Percentiles rank a stretch among this genome's conserved stretches.
Evolutionary conservation across 2,797 vertebrate genomes (phyloP).

Genomic region (Catamblyrhynchus diadema): DNA sequence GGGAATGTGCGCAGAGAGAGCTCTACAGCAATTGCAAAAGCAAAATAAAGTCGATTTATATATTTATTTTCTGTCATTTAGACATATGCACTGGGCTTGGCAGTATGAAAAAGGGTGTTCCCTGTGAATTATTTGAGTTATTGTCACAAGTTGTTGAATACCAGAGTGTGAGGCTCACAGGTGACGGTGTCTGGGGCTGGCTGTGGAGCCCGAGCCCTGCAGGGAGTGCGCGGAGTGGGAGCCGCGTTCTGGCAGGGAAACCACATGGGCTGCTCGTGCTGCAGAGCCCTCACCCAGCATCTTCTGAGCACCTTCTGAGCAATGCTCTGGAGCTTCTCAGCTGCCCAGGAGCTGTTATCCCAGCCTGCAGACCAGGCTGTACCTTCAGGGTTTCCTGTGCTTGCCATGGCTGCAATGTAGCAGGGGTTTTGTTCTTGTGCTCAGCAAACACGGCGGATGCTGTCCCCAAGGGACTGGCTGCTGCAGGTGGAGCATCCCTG

Average conservation of each 20-base stretch:
- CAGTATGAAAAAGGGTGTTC: not conserved
- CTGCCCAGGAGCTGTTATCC: not conserved
- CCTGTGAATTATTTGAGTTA: not conserved
- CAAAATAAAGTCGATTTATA: not conserved
- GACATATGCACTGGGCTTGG: not conserved
- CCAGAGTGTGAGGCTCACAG: not conserved
- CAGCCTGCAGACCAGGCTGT: not conserved
- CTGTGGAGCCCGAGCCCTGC: not conserved
- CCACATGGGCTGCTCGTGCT: fast-evolving
- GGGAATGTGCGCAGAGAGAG: not conserved
- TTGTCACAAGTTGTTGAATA: not conserved
- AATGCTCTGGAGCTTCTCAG: not conserved
- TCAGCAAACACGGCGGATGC: not conserved
- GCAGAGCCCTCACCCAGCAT: not conserved
- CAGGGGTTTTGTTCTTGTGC: fast-evolving
- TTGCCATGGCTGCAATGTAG: not conserved
- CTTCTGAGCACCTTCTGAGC: not conserved
- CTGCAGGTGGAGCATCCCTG: not conserved
- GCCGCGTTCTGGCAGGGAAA: not conserved
- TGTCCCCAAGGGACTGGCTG: not conserved
- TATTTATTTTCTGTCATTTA: not conserved
- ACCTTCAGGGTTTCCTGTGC: not conserved
- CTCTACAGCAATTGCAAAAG: not conserved
- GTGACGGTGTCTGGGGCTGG: not conserved
- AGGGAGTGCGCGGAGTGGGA: not conserved